Evolutionary conservation across 1,140 invertebrate genomes (phyloP).

Genomic region (Amphibalanus amphitrite): DNA sequence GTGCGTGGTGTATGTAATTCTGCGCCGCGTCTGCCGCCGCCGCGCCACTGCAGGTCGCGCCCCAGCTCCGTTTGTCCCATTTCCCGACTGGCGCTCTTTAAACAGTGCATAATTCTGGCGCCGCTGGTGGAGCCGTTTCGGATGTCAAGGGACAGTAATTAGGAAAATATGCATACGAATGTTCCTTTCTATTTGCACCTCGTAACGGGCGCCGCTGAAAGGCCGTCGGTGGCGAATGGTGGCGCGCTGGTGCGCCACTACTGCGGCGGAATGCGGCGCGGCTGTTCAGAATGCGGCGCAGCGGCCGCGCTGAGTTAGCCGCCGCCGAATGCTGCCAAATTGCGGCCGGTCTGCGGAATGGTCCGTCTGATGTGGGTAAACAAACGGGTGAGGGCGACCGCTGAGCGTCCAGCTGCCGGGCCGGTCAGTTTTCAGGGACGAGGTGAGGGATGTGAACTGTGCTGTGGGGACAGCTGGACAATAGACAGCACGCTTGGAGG

Average conservation of each 20-base stretch:
- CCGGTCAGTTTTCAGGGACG: no score
- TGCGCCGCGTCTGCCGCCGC: no score
- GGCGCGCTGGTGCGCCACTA: no score
- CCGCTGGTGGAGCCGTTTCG: background rate
- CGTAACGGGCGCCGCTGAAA: background rate
- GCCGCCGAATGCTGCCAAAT: conserved; percentile 1
- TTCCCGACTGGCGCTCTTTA: background rate
- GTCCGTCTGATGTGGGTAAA: background rate
- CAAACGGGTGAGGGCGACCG: background rate
- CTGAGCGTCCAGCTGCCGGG: no score
- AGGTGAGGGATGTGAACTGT: no score
- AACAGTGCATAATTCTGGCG: background rate
- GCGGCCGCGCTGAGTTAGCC: background rate
- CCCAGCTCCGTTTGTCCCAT: no score
- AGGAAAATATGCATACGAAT: conserved; percentile 2
- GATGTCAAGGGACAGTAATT: background rate
- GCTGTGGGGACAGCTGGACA: no score
- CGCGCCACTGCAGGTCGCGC: no score
- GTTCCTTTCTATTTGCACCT: background rate
- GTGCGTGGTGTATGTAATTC: no score
- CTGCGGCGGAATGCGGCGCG: background rate
- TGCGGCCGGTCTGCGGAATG: background rate
- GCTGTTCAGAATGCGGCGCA: background rate
- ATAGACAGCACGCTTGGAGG: no score
- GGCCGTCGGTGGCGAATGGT: background rate